Conservation (phyloP, 1,140 invertebrate genomes). For the Drosophila bipectinata region DNA sequence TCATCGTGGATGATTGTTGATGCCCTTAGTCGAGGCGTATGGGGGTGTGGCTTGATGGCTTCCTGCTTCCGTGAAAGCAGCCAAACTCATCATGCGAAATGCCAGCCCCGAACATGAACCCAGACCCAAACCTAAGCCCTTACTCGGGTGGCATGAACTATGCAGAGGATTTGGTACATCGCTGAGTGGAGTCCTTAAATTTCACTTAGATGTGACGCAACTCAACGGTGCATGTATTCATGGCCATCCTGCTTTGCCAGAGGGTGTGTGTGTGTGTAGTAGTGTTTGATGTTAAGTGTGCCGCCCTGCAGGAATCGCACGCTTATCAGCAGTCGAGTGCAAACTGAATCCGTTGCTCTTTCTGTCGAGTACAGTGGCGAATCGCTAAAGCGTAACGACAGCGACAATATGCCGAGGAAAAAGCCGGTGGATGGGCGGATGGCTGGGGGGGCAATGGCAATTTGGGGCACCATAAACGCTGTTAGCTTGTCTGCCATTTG, state of each 20-base stretch:
- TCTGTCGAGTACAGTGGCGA: slow-evolving; percentile 66
- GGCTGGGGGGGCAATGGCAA: slow-evolving; percentile 46
- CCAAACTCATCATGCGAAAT: slow-evolving; percentile 76
- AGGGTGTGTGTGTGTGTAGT: slow-evolving; percentile 21
- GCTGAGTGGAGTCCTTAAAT: slow-evolving; percentile 80
- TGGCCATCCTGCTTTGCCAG: slow-evolving; percentile 53
- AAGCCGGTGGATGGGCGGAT: not conserved
- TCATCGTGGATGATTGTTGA: slow-evolving; percentile 34
- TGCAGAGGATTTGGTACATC: slow-evolving; percentile 66
- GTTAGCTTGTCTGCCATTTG: slow-evolving; percentile 77
- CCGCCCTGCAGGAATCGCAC: slow-evolving; percentile 65
- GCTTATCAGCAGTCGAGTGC: slow-evolving; percentile 80
- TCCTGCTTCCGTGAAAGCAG: slow-evolving; percentile 67
- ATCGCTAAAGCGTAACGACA: slow-evolving; percentile 77
- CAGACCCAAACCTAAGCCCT: slow-evolving; percentile 1
- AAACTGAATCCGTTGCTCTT: slow-evolving; percentile 75
- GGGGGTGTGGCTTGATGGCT: slow-evolving; percentile 65
- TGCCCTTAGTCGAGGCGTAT: slow-evolving; percentile 13
- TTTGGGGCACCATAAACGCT: slow-evolving; percentile 71
- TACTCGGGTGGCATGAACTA: slow-evolving; percentile 50
- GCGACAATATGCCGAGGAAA: slow-evolving; percentile 63
- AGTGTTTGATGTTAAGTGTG: slow-evolving; percentile 26
- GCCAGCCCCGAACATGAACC: slow-evolving; percentile 25
- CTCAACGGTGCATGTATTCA: slow-evolving; percentile 77
- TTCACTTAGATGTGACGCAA: slow-evolving; percentile 82